Evolutionary conservation across 1,140 invertebrate species (phyloP), one percentile per base, ranked within the genome.

Genomic region (Heliconius hermathena): DNA sequence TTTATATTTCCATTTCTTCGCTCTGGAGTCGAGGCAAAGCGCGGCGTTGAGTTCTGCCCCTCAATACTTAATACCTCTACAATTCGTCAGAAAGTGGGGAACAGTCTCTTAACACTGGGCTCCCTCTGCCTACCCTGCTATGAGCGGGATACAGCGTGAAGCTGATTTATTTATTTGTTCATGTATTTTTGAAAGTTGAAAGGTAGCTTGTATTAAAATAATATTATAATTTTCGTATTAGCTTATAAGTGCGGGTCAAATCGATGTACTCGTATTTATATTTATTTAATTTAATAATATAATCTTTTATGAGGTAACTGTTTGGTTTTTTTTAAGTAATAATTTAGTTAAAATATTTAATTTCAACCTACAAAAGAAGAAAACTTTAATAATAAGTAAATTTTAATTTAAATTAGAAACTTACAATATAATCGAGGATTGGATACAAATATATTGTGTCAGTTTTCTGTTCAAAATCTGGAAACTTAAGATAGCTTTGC

Each of bases 111-210:
- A 33, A 33, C 5, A 33, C 33, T 33, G 33, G 33, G 3, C 4
- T 33, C 33, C 33, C 33, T 6, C 33, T 6, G 4, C 33, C 33
- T 33, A 33, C 33, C 33, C 33, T 33, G 33, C 33, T 33, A 4
- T 33, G 33, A 6, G 33, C 33, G 33, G 33, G 0, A 33, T 33
- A 33, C 33, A 33, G 0, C 33, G 4, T 33, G 33, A 33, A 33
- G 5, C 33, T 33, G 33, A 33, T 6, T 33, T 33, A 33, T 33
- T 6, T 33, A 33, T 33, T 33, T 33, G 6, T 33, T 36, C 5
- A 6, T 36, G 33, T 36, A 36, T 87, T 81, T 49, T 77, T 26
- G 2, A 77, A 82, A 78, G 73, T 81, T 73, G 38, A 71, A 72
- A 71, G 71, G 33, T 46, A 46, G 41, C 3, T 46, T 77, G 0